Evolutionary conservation across 2,888 invertebrate species (phyloP), one percentile per base, ranked within the genome.

Genomic region (Eilema griseolum): DNA sequence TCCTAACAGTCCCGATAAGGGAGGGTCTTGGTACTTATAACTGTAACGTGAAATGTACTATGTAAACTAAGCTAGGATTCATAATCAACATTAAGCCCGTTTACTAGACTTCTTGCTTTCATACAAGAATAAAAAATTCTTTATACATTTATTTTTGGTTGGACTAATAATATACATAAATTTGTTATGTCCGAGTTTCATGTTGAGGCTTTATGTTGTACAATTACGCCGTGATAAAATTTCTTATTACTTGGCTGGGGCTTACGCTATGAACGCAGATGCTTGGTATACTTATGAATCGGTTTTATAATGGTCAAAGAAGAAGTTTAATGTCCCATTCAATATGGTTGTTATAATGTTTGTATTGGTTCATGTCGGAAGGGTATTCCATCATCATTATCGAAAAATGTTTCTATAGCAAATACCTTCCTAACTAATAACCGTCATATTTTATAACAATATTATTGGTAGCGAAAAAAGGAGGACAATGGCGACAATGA

Each of bases 21-120:
- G 70, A 64, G 74, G 75, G 76, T 74, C 73, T 67, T 23, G 75
- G 80, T 80, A 76, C 80, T 78, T 76, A 67, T 70, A 74, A 78
- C 74, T 82, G 80, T 81, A 82, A 75, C 78, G 76, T 73, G 75
- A 65, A 71, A 76, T 76, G 65, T 64, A 67, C 74, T 77, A 73
- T 76, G 76, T 80, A 76, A 78, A 80, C 79, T 73, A 71, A 75
- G 66, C 69, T 67, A 61, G 61, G 70, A 69, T 71, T 75, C 71
- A 78, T 66, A 78, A 80, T 79, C 72, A 72, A 71, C 75, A 68
- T 81, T 76, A 67, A 72, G 60, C 31, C 66, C 69, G 52, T 67
- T 62, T 37, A 41, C 74, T 69, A 74, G 16, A 41, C 16, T 81
- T 74, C 73, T 80, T 70, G 77, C 69, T 72, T 78, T 70, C 79